Evolutionary conservation across 2,797 vertebrate genomes (phyloP).

Genomic region (Dicrostonyx torquatus): DNA sequence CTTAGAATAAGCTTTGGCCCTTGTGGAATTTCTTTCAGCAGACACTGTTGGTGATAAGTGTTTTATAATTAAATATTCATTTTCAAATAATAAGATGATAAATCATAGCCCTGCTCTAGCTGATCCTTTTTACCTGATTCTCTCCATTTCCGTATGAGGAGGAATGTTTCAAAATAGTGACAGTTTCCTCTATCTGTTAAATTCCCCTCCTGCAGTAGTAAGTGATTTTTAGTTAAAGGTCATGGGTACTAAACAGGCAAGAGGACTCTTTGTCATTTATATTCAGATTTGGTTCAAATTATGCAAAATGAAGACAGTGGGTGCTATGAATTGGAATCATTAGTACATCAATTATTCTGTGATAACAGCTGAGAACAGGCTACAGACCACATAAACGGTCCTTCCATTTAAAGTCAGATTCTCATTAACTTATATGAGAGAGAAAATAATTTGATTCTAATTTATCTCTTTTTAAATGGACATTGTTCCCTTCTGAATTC

Average conservation of each 20-base stretch:
- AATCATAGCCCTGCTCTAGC: constrained; percentile 70
- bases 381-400: neutral
- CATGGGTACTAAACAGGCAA: constrained; percentile 63
- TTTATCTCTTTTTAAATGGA: constrained; percentile 73
- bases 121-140: constrained; percentile 54
- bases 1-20: constrained; percentile 66
- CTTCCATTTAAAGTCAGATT: constrained; percentile 59
- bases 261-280: constrained; percentile 67
- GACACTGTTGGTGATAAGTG: constrained; percentile 57
- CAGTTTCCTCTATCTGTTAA: constrained; percentile 53
- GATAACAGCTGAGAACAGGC: constrained; percentile 74
- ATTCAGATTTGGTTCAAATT: constrained; percentile 74
- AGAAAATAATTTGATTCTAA: constrained; percentile 75
- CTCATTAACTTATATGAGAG: constrained; percentile 68
- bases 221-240: constrained; percentile 78
- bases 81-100: constrained; percentile 71
- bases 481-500: constrained; percentile 76
- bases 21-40: constrained; percentile 66
- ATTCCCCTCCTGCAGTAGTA: constrained; percentile 64
- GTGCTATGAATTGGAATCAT: constrained; percentile 65
- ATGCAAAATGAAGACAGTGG: constrained; percentile 71
- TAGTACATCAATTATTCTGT: constrained; percentile 73
- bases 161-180: constrained; percentile 55
- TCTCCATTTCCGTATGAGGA: constrained; percentile 52
- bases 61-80: constrained; percentile 70